Conservation (phyloP, 2,888 invertebrate genomes). For the Luffia ferchaultella region DNA sequence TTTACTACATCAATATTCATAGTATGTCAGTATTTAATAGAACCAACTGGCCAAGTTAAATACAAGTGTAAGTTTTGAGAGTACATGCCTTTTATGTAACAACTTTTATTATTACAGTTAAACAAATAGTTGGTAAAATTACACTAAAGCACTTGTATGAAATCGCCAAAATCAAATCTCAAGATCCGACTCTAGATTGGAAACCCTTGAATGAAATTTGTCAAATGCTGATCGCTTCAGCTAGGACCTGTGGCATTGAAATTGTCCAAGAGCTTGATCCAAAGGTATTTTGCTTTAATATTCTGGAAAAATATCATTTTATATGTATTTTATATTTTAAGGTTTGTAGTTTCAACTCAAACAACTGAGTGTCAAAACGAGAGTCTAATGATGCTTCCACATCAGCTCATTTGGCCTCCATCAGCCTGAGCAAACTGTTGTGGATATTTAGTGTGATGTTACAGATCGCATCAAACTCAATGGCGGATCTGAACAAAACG, state of each 20-base stretch:
- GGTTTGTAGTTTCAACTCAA: too few relatives aligned
- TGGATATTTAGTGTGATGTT: too few relatives aligned
- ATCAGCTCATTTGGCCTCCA: too few relatives aligned
- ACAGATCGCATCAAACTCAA: too few relatives aligned
- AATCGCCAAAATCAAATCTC: constrained; percentile 95
- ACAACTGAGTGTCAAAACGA: too few relatives aligned
- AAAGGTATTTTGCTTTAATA: constrained; percentile 35
- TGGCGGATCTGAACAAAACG: too few relatives aligned
- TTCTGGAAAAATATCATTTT: not conserved
- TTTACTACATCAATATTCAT: too few relatives aligned
- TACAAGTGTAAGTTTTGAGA: too few relatives aligned
- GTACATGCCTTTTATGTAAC: not conserved
- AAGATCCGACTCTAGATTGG: constrained; percentile 79
- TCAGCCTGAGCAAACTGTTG: too few relatives aligned
- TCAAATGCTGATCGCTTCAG: constrained; percentile 77
- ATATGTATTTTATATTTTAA: constrained; percentile 4
- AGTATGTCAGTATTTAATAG: too few relatives aligned
- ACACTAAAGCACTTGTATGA: constrained; percentile 96
- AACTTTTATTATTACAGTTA: constrained; percentile 51
- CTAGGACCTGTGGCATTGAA: constrained; percentile 85
- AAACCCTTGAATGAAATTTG: constrained; percentile 77
- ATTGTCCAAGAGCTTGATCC: constrained; percentile 80
- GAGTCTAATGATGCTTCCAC: too few relatives aligned
- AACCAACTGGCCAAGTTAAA: too few relatives aligned
- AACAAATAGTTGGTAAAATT: constrained; percentile 86